phyloP scores from a whole-genome alignment of 1,140 invertebrate species.

The Rhynchophorus ferrugineus region DNA sequence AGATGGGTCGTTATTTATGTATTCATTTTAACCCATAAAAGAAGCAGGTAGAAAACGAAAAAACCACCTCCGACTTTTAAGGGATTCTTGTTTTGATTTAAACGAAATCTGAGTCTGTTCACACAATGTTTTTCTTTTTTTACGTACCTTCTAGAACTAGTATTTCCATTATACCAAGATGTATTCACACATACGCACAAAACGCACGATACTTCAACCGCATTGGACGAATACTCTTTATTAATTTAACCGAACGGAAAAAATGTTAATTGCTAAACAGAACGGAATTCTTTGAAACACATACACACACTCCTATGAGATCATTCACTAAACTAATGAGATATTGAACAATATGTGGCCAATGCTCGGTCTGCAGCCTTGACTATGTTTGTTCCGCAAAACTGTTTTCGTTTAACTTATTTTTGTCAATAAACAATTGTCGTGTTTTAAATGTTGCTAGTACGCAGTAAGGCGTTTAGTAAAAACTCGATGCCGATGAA shows the following conservation, averaged over 20 bases:
- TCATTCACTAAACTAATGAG: slow-evolving; percentile 17
- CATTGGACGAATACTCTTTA: slow-evolving; percentile 6
- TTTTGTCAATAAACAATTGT: background rate
- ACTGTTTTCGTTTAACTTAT: background rate
- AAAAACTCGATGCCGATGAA: too few species aligned
- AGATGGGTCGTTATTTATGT: background rate
- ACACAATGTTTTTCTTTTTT: background rate
- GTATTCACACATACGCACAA: background rate
- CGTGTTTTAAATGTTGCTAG: too few species aligned
- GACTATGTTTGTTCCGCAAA: slow-evolving; percentile 8
- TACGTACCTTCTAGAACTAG: background rate
- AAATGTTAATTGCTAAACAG: slow-evolving; percentile 13
- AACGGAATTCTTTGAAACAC: slow-evolving; percentile 9
- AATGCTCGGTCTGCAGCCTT: background rate
- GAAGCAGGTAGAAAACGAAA: background rate
- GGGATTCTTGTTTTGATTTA: background rate
- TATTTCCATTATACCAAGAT: background rate
- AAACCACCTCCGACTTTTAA: too few species aligned
- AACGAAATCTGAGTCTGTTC: background rate
- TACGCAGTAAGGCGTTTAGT: too few species aligned
- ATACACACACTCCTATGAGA: slow-evolving; percentile 13
- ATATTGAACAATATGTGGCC: slow-evolving; percentile 10
- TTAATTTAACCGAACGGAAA: slow-evolving; percentile 6
- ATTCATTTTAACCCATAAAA: background rate
- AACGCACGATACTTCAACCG: background rate